Evolutionary conservation across 2,113 vertebrate genomes (phyloP).

Genomic region (Taurulus bubalis): DNA sequence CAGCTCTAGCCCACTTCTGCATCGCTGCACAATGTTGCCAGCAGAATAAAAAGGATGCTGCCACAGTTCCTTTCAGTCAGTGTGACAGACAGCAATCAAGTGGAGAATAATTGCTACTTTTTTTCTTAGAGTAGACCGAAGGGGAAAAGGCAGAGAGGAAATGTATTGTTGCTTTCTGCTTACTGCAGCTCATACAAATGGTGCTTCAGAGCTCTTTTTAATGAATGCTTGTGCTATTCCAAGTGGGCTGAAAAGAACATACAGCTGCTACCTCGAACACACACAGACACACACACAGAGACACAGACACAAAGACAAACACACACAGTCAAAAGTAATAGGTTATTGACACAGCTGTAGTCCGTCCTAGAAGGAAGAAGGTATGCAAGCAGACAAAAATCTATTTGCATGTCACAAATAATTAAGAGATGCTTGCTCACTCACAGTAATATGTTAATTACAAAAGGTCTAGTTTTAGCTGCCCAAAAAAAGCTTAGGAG

Average conservation of each 20-base stretch:
- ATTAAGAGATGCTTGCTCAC: not conserved
- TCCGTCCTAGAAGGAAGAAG: not conserved
- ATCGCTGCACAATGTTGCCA: constrained; percentile 36
- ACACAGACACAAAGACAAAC: not conserved
- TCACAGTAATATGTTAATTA: constrained; percentile 30
- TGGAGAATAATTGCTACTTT: constrained; percentile 43
- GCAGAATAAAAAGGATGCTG: constrained; percentile 31
- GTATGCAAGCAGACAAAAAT: not conserved
- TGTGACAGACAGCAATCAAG: constrained; percentile 57
- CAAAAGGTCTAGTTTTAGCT: constrained; percentile 19
- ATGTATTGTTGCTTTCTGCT: constrained; percentile 37
- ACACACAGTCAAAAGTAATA: not conserved
- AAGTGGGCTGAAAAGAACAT: constrained; percentile 40
- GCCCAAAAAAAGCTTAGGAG: not conserved
- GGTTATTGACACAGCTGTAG: constrained; percentile 43
- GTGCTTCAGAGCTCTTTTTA: constrained; percentile 48
- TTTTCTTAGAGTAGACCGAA: constrained; percentile 22
- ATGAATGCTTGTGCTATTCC: constrained; percentile 40
- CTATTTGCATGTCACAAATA: not conserved
- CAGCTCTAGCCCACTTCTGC: constrained; percentile 28
- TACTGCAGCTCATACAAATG: constrained; percentile 38
- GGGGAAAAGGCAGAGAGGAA: constrained; percentile 33
- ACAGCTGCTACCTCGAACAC: constrained; percentile 41
- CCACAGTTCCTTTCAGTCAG: constrained; percentile 50
- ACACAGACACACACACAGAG: not conserved